phyloP scores from a whole-genome alignment of 2,797 vertebrate species.

The Chlorospingus flavigularis region DNA sequence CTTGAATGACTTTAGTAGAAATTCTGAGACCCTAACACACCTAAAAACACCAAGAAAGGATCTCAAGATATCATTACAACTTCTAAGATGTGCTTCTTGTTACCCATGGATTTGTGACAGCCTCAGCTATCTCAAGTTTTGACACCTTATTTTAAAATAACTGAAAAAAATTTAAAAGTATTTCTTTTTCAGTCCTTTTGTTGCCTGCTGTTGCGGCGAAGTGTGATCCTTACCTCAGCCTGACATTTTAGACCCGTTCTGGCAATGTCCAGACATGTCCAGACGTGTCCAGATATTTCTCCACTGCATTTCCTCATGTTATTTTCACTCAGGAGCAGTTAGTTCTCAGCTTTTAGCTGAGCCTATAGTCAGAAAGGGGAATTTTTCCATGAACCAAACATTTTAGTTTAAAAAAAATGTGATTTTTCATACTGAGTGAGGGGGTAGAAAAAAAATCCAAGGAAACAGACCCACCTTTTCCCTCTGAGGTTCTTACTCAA shows the following conservation, averaged over 20 bases:
- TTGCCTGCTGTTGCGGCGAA: neutral
- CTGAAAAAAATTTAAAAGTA: neutral
- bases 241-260: neutral
- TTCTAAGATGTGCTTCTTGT: neutral
- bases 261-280: constrained; percentile 1
- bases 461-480: constrained; percentile 16
- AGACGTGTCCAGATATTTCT: neutral
- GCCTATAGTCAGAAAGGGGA: neutral
- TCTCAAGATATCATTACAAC: neutral
- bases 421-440: neutral
- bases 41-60: neutral
- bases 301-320: neutral
- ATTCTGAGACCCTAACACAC: neutral
- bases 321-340: neutral
- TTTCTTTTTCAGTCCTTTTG: neutral
- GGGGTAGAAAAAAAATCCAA: neutral
- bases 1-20: neutral
- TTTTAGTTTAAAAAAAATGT: neutral
- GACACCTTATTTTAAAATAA: neutral
- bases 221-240: neutral
- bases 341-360: neutral
- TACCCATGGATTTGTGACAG: neutral
- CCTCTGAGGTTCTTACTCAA: constrained; percentile 31
- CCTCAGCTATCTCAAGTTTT: neutral
- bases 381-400: neutral